Evolutionary conservation across 2,113 vertebrate genomes (phyloP), one percentile per base, ranked within the genome.

Genomic region (Oreochromis spilurus): DNA sequence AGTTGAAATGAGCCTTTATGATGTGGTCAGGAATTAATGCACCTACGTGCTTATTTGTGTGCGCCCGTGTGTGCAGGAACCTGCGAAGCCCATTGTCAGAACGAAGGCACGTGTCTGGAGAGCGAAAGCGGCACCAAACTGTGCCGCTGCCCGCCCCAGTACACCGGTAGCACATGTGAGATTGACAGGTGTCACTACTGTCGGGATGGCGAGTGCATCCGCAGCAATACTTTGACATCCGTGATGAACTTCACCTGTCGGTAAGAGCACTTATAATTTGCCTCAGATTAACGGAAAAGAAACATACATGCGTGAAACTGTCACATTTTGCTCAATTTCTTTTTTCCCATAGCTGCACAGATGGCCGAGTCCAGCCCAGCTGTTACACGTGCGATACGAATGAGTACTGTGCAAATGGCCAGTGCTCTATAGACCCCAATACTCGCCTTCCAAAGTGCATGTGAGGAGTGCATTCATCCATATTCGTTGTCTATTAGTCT

Each of bases 171-270:
- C 5, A 95, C 86, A 9, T 99, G 97, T 75, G 96, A 98, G 87
- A 95, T 97, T 13, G 96, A 98, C 95, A 97, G 97, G 53, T 99
- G 98, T 83, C 96, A 96, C 85, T 97, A 98, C 70, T 99, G 98
- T 85, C 96, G 97, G 2, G 95, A 97, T 2, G 98, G 98, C 65
- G 96, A 96, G 90, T 99, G 98, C 26, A 96, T 96, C 87, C 95
- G 91, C 88, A 93, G 83, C 83, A 90, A 86, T 90, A 91, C 95
- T 79, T 96, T 95, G 84, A 94, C 96, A 36, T 96, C 97, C 57
- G 96, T 91, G 0, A 97, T 97, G 31, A 97, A 97, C 2, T 97
- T 98, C 53, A 97, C 96, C 88, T 99, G 98, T 97, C 96, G 96
- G 98, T 99, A 94, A 91, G 96, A 94, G 10, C 38, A 1, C 48